Evolutionary conservation across 2,113 vertebrate genomes (phyloP).

Genomic region (Chauna torquata): DNA sequence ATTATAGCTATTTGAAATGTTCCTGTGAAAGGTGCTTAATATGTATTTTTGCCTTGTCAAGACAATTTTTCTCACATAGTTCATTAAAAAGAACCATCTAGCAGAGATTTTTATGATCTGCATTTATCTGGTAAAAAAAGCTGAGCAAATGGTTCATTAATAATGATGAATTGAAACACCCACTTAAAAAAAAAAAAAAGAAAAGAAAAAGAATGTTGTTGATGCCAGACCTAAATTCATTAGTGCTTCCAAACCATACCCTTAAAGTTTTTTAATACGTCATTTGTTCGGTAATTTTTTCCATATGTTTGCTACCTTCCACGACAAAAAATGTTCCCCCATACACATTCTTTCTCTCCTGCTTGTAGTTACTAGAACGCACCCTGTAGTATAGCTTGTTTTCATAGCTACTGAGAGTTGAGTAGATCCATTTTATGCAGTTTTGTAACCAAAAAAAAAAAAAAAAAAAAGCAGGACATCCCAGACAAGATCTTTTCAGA

Average conservation of each 20-base stretch:
- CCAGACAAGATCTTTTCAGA: constrained; percentile 45
- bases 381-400: neutral
- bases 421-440: neutral
- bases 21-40: neutral
- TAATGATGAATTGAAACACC: neutral
- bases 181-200: neutral
- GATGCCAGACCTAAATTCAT: constrained; percentile 15
- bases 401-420: neutral
- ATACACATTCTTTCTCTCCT: neutral
- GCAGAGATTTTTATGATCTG: neutral
- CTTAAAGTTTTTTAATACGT: neutral
- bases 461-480: neutral
- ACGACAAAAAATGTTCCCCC: neutral
- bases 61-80: neutral
- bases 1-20: neutral
- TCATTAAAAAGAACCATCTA: neutral
- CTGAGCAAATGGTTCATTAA: neutral
- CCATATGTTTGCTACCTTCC: neutral
- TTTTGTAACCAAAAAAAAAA: neutral
- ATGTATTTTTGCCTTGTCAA: neutral
- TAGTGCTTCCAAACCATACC: neutral
- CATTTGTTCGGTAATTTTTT: constrained; percentile 14
- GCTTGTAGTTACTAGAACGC: neutral
- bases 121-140: neutral
- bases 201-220: neutral